Conservation (phyloP, 2,113 vertebrate species). For the Cynopterus brachyotis region DNA sequence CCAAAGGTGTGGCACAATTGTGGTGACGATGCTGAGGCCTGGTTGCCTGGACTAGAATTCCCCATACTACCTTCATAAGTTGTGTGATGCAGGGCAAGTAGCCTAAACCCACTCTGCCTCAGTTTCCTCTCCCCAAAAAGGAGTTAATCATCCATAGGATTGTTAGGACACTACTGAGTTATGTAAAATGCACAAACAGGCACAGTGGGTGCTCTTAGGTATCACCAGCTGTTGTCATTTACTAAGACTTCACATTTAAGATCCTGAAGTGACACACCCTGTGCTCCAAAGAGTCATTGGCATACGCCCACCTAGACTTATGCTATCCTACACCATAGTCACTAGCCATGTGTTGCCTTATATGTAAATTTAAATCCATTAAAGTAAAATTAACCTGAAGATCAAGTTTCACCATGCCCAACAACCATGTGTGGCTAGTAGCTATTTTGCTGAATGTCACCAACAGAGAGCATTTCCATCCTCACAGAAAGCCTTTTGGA, state of each 20-base stretch:
- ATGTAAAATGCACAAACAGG: neutral
- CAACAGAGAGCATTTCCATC: rapidly evolving
- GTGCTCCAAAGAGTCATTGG: neutral
- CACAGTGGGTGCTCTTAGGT: rapidly evolving
- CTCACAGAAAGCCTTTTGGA: neutral
- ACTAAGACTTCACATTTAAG: too few relatives aligned
- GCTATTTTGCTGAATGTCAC: rapidly evolving
- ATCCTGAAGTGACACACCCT: rapidly evolving
- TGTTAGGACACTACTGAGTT: neutral
- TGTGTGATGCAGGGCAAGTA: rapidly evolving
- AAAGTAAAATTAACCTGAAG: neutral
- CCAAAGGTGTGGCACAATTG: rapidly evolving
- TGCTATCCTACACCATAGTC: rapidly evolving
- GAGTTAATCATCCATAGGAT: neutral
- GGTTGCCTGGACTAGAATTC: rapidly evolving
- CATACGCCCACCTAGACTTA: rapidly evolving
- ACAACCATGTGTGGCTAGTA: rapidly evolving
- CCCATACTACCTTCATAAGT: rapidly evolving
- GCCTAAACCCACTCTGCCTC: neutral
- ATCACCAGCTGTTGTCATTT: too few relatives aligned
- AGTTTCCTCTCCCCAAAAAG: neutral
- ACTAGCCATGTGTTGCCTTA: neutral
- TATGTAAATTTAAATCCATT: neutral
- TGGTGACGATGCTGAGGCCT: rapidly evolving
- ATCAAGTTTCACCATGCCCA: neutral